Base-by-base conservation (phyloP, 92 coral and sea anemone species). In the Palythoa heliodiscus region DNA sequence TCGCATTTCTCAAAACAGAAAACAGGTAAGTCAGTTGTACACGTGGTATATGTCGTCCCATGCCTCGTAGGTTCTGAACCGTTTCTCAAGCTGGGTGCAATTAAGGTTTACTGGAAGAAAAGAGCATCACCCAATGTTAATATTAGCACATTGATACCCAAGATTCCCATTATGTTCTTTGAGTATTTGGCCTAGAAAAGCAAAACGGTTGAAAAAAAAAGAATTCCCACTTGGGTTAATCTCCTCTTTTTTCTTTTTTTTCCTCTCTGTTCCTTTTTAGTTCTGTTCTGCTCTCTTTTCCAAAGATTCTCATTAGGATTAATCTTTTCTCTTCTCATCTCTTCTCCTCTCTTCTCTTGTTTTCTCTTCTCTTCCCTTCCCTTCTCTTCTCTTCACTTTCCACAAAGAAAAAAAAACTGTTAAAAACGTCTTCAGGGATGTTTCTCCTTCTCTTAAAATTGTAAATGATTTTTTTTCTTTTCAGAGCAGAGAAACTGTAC, bases 401-500 rank as follows among this genome's bases (percentile, higher is more conserved):
- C 50, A 43, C 50, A 43, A 43, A 43, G 9, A 29, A 29, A 29
- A 29, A 52, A 52, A 52, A 52, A 0, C 55, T 1, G 55, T 13
- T 8, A 52, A 12, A 13, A 12, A 3, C 61, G 61, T 55, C 19
- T 3, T 12, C 61, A 12, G 19, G 0, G 9, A 43, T 43, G 9
- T 43, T 43, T 43, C 50, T 43, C 35, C 0, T 58, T 58, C 23
- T 63, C 11, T n/a, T 17, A 63, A 8, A 1, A 50, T 52, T 50
- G 1, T 23, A 20, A 52, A 50, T 8, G n/a, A 12, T 17, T 25
- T 22, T 55, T 52, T 25, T 23, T 6, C 0, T 14, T 80, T 80
- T 67, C 84, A 90, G 93, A 73, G 83, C 92, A 3, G 89, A 86
- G 40, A 89, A 86, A 76, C 71, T 89, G 11, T 89, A 86, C 52